These are phyloP conservation scores for Xylocopa sonorina DNA, from an alignment of 1,140 invertebrate species.

Conservation along the genomic window DNA sequence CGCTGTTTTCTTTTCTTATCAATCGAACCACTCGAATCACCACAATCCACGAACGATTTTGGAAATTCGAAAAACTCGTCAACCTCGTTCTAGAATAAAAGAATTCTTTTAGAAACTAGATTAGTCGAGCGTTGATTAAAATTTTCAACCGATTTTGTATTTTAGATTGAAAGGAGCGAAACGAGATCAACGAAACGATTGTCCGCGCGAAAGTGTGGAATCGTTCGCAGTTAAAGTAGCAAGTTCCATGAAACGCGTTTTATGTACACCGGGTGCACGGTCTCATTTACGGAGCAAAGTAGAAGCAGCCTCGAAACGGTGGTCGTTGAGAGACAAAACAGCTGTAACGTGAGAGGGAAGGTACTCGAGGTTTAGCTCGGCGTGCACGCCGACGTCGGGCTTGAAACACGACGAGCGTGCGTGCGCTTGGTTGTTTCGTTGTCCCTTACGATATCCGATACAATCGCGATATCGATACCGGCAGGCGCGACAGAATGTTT, in stretches of 20 bases:
- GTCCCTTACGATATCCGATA: constrained; percentile 59
- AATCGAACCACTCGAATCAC: not conserved
- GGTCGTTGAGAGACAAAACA: constrained; percentile 48
- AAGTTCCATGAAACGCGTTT: not conserved
- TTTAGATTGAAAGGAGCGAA: too few relatives aligned
- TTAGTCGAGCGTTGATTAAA: too few relatives aligned
- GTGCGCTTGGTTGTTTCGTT: constrained; percentile 42
- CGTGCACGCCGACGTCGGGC: constrained; percentile 11
- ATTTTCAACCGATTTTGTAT: too few relatives aligned
- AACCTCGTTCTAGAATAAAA: too few relatives aligned
- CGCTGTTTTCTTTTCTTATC: too few relatives aligned
- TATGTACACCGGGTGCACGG: not conserved
- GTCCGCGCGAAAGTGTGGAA: not conserved
- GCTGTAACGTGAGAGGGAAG: constrained; percentile 56
- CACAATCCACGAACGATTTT: too few relatives aligned
- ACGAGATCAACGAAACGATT: not conserved
- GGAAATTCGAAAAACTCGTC: too few relatives aligned
- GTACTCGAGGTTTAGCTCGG: constrained; percentile 38
- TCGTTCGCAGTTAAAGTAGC: not conserved
- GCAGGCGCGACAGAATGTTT: constrained; percentile 50
- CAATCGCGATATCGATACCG: constrained; percentile 58
- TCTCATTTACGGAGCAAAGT: constrained; percentile 6
- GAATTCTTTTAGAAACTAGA: too few relatives aligned
- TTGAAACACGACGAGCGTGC: constrained; percentile 28
- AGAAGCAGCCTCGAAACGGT: not conserved